Conservation (phyloP, 2,113 vertebrate genomes). For the Paradoxurus hermaphroditus region DNA sequence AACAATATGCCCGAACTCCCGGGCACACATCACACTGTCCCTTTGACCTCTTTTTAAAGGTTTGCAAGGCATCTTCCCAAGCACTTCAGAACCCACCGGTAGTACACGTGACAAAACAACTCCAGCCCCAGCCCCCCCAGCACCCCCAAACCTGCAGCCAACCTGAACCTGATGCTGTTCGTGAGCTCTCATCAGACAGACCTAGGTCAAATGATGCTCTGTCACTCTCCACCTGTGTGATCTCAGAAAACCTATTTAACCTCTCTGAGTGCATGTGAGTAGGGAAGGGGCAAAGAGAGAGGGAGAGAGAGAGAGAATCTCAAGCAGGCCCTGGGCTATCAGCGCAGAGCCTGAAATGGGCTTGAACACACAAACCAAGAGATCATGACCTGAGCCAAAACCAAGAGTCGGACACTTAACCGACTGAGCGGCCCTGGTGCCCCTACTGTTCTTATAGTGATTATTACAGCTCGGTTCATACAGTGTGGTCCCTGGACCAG, state of each 20-base stretch:
- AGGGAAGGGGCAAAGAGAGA: too few species aligned
- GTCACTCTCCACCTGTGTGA: not conserved
- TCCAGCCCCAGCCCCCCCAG: not conserved
- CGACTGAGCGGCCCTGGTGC: not conserved
- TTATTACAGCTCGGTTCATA: not conserved
- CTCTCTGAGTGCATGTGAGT: not conserved
- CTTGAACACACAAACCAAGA: not conserved
- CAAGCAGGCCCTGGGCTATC: too few species aligned
- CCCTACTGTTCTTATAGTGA: not conserved
- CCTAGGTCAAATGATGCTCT: not conserved
- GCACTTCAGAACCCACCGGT: not conserved
- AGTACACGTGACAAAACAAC: not conserved
- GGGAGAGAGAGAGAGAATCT: too few species aligned
- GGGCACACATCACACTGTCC: not conserved
- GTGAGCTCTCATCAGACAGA: not conserved
- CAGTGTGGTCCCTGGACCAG: not conserved
- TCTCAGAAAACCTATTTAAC: not conserved
- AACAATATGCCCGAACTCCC: not conserved
- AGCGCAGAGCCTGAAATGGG: too few species aligned
- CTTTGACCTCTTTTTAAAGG: not conserved
- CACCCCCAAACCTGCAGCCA: too few species aligned
- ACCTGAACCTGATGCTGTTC: not conserved
- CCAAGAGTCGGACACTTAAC: not conserved
- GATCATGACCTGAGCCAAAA: not conserved
- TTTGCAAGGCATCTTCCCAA: not conserved